Base-by-base conservation (phyloP, 2,113 vertebrate genomes). In the Campylomormyrus numenius region DNA sequence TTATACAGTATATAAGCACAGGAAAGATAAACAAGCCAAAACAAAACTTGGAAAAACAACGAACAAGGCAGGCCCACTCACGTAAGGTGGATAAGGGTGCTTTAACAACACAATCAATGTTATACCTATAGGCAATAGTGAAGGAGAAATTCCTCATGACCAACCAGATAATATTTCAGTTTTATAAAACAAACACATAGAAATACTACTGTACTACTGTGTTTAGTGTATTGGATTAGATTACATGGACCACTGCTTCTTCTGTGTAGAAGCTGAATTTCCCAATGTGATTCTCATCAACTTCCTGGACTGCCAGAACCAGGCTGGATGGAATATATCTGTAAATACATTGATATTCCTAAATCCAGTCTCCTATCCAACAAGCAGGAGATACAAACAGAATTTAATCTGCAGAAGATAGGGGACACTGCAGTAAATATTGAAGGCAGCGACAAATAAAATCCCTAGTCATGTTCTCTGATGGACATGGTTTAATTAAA, bases 211-310 rank as follows among this genome's bases (percentile, higher is more conserved):
- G 74, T 6, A 19, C 35, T 42, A 42, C 5, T 19, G 74, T 42
- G 6, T 80, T 74, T 48, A 46, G 15, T 1, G 3, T 21, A 1
- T 27, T 11, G n/a, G 83, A 48, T 52, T 88, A 24, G 19, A 31
- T 93, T 91, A 97, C 95, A 88, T 95, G 92, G 85, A 94, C 89
- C 91, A 96, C 88, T 21, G 91, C 39, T 89, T 97, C 94, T 90
- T 93, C 94, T 24, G 93, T 95, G 91, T 50, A 88, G 93, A 96
- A 97, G 93, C 94, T 96, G 90, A 97, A 96, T 77, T 94, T 96
- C 91, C 95, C 95, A 31, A 95, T 92, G 89, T 96, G 94, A 92
- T 93, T 95, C 89, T 94, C 95, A 89, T 95, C 93, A 15, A 96
- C 92, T 89, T 97, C 96, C 90, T 96, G 95, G 91, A 97, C 95